Evolutionary conservation across 2,797 vertebrate species (phyloP).

Genomic region (Pseudochirops corinnae): DNA sequence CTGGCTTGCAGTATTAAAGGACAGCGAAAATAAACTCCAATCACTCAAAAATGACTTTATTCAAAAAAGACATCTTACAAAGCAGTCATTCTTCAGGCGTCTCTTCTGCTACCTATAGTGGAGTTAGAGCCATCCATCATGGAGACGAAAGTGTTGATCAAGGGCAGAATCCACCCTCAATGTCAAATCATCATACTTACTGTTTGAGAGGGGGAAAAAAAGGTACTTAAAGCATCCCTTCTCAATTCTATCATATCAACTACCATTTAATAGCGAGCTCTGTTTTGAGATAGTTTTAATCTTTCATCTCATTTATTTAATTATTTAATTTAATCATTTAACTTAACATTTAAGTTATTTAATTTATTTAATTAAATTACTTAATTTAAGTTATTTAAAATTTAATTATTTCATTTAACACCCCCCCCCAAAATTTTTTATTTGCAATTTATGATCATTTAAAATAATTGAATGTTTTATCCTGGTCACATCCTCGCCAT

Average conservation of each 20-base stretch:
- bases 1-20: slow-evolving; percentile 20
- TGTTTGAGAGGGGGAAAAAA: neutral
- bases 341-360: too few species aligned
- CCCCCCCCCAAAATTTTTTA: neutral
- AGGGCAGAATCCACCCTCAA: neutral
- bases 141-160: neutral
- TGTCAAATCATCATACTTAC: neutral
- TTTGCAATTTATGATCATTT: neutral
- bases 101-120: neutral
- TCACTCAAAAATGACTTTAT: slow-evolving; percentile 25
- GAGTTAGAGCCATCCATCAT: neutral
- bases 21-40: slow-evolving; percentile 43
- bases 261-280: neutral
- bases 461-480: neutral
- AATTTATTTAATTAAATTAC: too few species aligned
- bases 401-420: neutral
- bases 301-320: neutral
- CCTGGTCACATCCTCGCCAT: neutral
- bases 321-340: too few species aligned
- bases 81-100: slow-evolving; percentile 45
- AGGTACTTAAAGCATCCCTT: neutral
- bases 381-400: too few species aligned
- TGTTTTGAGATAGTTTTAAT: neutral
- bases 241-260: slow-evolving; percentile 7
- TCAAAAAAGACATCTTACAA: slow-evolving; percentile 61